phyloP scores from a whole-genome alignment of 2,888 invertebrate species.

The Lordiphosa fenestrarum region DNA sequence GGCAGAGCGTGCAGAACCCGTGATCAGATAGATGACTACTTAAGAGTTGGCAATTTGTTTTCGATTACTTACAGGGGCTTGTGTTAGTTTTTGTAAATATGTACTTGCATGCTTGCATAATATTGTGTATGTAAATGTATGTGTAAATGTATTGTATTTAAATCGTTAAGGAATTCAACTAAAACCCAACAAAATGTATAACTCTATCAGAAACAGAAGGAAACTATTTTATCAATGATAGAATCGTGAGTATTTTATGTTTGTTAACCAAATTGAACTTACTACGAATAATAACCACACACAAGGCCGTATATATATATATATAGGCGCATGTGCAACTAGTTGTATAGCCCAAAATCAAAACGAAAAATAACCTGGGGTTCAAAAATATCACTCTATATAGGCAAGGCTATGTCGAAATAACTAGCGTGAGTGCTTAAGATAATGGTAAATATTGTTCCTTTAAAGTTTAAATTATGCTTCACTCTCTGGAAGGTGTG shows the following conservation, averaged over 20 bases:
- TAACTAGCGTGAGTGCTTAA: too few species aligned
- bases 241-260: slow-evolving; percentile 66
- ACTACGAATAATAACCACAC: slow-evolving; percentile 24
- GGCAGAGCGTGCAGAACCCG: slow-evolving; percentile 11
- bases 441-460: too few species aligned
- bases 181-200: slow-evolving; percentile 22
- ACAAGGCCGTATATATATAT: background rate
- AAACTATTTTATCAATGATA: slow-evolving; percentile 73
- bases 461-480: too few species aligned
- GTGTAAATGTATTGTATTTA: slow-evolving; percentile 8
- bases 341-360: background rate
- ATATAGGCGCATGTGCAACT: slow-evolving; percentile 10
- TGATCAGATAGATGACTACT: slow-evolving; percentile 7
- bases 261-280: slow-evolving; percentile 51
- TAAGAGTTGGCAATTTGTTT: slow-evolving; percentile 17
- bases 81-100: slow-evolving; percentile 70
- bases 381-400: too few species aligned
- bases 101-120: slow-evolving; percentile 33
- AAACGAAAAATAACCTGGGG: background rate
- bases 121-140: slow-evolving; percentile 23
- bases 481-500: too few species aligned
- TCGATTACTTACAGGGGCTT: slow-evolving; percentile 74
- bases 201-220: slow-evolving; percentile 47
- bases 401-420: too few species aligned
- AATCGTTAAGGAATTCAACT: slow-evolving; percentile 42